Evolutionary conservation across 2,888 invertebrate species (phyloP).

Genomic region (Conops quadrifasciatus): DNA sequence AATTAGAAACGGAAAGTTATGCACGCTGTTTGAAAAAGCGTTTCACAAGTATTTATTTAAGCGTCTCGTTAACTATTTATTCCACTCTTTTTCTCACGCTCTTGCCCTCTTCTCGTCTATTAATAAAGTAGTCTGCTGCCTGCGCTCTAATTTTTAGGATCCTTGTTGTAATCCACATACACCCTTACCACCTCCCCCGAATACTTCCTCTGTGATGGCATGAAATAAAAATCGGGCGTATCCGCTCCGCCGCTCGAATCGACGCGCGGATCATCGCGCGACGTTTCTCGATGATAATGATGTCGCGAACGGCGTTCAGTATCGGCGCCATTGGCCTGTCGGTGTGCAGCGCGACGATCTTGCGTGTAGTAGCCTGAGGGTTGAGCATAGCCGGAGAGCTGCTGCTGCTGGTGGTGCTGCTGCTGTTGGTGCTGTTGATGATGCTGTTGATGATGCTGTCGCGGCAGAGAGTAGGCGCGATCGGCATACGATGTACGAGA

Average conservation of each 20-base stretch:
- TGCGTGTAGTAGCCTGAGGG: conserved; percentile 68
- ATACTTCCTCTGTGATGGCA: conserved; percentile 93
- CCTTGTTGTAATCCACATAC: conserved; percentile 82
- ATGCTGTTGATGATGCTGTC: conserved; percentile 58
- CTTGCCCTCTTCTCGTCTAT: no score
- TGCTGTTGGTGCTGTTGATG: conserved; percentile 47
- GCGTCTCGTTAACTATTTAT: no score
- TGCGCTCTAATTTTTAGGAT: conserved; percentile 68
- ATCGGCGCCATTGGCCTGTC: conserved; percentile 35
- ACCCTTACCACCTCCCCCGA: conserved; percentile 89
- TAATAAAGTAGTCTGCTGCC: neutral
- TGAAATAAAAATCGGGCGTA: conserved; percentile 88
- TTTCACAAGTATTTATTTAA: neutral
- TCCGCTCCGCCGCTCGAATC: conserved; percentile 61
- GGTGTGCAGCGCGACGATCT: conserved; percentile 65
- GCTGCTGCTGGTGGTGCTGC: conserved; percentile 61
- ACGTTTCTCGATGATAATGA: conserved; percentile 58
- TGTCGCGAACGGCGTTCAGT: conserved; percentile 41
- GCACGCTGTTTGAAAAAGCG: neutral
- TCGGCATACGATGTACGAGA: conserved; percentile 67
- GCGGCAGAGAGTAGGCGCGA: conserved; percentile 79
- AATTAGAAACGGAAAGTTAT: neutral
- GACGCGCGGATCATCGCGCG: conserved; percentile 59
- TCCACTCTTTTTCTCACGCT: neutral
- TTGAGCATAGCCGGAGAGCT: conserved; percentile 48